Evolutionary conservation across 2,113 vertebrate genomes (phyloP).

Genomic region (Mohoua ochrocephala): DNA sequence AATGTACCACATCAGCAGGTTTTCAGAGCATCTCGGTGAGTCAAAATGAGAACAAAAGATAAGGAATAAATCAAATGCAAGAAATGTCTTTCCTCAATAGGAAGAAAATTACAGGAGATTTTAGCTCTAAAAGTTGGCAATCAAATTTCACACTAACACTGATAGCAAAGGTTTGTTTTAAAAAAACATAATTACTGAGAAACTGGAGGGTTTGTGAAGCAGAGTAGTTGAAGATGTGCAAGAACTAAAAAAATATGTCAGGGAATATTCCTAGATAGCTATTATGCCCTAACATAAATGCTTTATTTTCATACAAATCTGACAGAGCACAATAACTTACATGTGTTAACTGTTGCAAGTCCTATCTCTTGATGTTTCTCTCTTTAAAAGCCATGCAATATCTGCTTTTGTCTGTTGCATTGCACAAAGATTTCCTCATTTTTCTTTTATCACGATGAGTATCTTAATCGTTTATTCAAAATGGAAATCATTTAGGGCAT

Average conservation of each 20-base stretch:
- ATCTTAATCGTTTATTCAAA: not conserved
- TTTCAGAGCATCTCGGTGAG: slow-evolving; percentile 93
- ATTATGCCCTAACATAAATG: not conserved
- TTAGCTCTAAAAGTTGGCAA: not conserved
- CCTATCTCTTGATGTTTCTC: not conserved
- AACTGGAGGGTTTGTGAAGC: not conserved
- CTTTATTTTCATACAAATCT: not conserved
- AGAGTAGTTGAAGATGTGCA: not conserved
- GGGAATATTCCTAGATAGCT: not conserved
- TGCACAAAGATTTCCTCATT: not conserved
- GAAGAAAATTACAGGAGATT: not conserved
- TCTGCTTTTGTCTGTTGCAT: not conserved
- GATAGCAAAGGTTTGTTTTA: not conserved
- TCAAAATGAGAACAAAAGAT: not conserved
- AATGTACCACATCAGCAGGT: slow-evolving; percentile 98
- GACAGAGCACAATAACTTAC: not conserved
- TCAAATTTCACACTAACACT: not conserved
- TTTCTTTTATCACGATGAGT: not conserved
- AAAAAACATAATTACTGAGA: not conserved
- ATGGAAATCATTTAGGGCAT: not conserved
- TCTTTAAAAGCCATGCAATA: not conserved
- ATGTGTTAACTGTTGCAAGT: not conserved
- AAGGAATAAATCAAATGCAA: not conserved
- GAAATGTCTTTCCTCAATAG: not conserved
- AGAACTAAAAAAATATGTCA: not conserved